Evolutionary conservation across 2,113 vertebrate genomes (phyloP), one percentile per base, ranked within the genome.

Genomic region (Octodon degus): DNA sequence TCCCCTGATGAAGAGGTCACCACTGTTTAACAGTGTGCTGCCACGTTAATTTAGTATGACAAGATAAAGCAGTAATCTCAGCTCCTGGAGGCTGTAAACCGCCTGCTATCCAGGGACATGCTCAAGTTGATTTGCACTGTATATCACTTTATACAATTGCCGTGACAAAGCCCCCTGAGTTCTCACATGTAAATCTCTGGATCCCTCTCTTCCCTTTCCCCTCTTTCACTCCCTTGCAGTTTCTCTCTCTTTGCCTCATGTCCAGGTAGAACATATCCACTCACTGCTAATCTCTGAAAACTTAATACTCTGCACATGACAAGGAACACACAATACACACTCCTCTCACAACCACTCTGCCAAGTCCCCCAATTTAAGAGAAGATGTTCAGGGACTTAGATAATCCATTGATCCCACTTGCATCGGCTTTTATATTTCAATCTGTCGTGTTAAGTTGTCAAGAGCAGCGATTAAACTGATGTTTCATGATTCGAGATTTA

Each of bases 61-160:
- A 99, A 99, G 99, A 99, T 99, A 99, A 99, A 99, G 99, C 99
- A 98, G 99, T 99, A 99, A 99, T 99, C 99, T 98, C 98, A 77
- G 98, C 98, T 98, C 96, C 86, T 97, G 98, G 98, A 98, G 98
- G 97, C 99, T 98, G 98, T 98, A 98, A 98, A 98, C 98, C 96
- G 97, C 98, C 98, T 97, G 98, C 98, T 98, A 98, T 98, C 99
- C 98, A 79, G 98, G 98, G 98, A 99, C 98, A 98, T 98, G 98
- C 98, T 98, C 97, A 90, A 98, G 98, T 99, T 98, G 98, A 98
- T 99, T 99, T 98, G 98, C 98, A 98, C 99, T 98, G 98, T 99
- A 98, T 98, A 99, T 99, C 99, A 99, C 99, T 99, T 99, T 97
- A 98, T 97, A 99, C 99, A 99, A 99, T 99, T 98, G 99, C 98